phyloP scores from a whole-genome alignment of 2,888 invertebrate species.

The Chloroclystis v-ata region DNA sequence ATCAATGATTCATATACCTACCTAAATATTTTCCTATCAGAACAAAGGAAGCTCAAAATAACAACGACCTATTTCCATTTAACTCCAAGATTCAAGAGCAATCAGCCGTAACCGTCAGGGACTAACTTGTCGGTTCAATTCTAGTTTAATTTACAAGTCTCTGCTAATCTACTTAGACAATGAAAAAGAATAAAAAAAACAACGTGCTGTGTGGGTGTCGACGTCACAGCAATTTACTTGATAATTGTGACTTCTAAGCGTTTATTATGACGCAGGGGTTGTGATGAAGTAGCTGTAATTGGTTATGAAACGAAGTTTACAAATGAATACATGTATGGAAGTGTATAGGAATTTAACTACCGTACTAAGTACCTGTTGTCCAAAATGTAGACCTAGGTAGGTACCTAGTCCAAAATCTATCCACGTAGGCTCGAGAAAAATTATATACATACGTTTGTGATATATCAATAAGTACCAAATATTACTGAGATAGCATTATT shows the following conservation, averaged over 20 bases:
- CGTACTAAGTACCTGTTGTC: no score
- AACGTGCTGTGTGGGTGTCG: constrained; percentile 7
- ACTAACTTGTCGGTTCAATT: constrained; percentile 4
- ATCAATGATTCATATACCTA: no score
- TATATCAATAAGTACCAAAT: no score
- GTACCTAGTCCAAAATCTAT: no score
- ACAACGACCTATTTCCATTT: neutral
- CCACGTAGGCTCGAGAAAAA: no score
- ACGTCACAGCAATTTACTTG: constrained; percentile 13
- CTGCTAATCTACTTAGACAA: constrained; percentile 14
- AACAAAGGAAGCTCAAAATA: no score
- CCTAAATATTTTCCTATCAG: no score
- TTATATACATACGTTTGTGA: no score
- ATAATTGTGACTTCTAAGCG: constrained; percentile 1
- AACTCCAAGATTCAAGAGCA: neutral
- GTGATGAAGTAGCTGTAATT: neutral
- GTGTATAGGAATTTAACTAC: no score
- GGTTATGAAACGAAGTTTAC: neutral
- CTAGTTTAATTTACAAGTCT: neutral
- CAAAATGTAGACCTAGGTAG: no score
- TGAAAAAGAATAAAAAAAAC: constrained; percentile 9
- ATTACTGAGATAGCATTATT: no score
- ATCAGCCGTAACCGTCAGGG: neutral
- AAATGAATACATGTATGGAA: no score
- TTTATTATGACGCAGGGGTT: constrained; percentile 7